These are phyloP conservation scores for Ceramica pisi DNA, from an alignment of 2,888 invertebrate genomes.

Conservation along the genomic window DNA sequence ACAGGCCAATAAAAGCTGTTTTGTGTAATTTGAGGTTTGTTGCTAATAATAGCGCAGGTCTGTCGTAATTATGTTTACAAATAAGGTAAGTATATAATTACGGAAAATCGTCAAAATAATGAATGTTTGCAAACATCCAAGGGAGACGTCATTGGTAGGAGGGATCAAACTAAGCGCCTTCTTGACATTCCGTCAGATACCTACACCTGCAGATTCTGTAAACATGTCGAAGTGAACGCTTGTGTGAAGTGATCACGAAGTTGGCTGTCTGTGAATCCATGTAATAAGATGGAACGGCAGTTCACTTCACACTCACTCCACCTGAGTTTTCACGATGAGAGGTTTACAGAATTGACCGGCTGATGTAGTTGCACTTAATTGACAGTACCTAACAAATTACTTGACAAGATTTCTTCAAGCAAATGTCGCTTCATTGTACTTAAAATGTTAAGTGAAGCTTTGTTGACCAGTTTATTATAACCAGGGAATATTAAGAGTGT, in stretches of 20 bases:
- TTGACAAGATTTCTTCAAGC: background rate
- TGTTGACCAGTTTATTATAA: too few relatives aligned
- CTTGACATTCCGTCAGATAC: background rate
- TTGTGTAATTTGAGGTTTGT: background rate
- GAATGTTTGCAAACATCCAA: background rate
- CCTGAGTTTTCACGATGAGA: too few relatives aligned
- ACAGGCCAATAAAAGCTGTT: background rate
- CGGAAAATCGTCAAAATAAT: background rate
- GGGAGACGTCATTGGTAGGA: background rate
- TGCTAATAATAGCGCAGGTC: constrained; percentile 8
- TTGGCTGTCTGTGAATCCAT: too few relatives aligned
- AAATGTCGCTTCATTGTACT: background rate
- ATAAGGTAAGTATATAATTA: background rate
- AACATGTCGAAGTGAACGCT: too few relatives aligned
- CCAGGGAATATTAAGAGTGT: too few relatives aligned
- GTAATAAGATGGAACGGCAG: background rate
- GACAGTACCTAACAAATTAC: too few relatives aligned
- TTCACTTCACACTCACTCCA: too few relatives aligned
- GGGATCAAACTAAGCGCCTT: background rate
- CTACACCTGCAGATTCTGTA: too few relatives aligned
- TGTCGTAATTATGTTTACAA: constrained; percentile 3
- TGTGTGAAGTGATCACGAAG: too few relatives aligned
- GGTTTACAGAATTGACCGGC: too few relatives aligned
- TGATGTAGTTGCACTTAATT: too few relatives aligned
- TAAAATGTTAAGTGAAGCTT: background rate